phyloP scores from a whole-genome alignment of 2,113 vertebrate species.

The Plecturocebus donacophilus region DNA sequence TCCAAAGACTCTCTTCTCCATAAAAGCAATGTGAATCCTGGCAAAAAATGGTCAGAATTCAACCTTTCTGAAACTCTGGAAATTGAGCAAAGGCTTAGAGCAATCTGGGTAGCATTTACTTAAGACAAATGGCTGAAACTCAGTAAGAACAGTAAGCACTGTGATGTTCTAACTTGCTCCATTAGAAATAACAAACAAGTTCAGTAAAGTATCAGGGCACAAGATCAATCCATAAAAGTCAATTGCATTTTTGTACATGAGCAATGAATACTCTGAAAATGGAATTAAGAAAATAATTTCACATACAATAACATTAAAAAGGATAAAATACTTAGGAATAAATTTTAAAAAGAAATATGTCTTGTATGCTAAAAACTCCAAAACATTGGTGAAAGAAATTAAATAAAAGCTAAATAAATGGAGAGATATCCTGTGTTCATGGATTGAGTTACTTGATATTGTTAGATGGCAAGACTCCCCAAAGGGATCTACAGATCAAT shows the following conservation, averaged over 20 bases:
- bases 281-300: slow-evolving; percentile 37
- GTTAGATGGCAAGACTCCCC: background rate
- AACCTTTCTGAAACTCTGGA: background rate
- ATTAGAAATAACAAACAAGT: background rate
- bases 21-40: background rate
- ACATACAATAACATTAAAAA: background rate
- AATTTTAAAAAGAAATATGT: background rate
- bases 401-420: background rate
- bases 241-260: background rate
- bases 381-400: background rate
- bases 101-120: background rate
- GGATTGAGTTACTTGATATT: background rate
- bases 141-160: background rate
- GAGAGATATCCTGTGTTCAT: background rate
- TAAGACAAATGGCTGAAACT: background rate
- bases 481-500: background rate
- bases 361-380: background rate
- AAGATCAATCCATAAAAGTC: background rate
- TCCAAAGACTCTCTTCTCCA: background rate
- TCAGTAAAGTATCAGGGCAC: background rate
- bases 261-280: background rate
- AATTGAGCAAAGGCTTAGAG: background rate
- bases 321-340: background rate
- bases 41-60: background rate
- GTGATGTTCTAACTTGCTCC: background rate